Evolutionary conservation across 2,113 vertebrate species (phyloP).

Genomic region (Etheostoma cragini): DNA sequence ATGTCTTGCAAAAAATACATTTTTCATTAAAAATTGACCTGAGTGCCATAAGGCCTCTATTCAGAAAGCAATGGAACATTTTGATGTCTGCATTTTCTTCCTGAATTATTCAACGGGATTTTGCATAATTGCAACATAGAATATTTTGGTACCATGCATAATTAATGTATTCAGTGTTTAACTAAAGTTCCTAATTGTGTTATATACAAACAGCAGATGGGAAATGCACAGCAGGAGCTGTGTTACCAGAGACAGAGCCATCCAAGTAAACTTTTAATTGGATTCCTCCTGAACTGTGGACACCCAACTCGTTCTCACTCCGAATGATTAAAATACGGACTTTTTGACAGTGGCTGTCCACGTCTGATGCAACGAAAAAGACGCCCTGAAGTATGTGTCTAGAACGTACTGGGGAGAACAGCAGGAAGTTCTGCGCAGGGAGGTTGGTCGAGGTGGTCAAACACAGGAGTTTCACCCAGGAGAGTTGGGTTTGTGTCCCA

Average conservation of each 20-base stretch:
- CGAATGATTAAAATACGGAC: no score
- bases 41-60: background rate
- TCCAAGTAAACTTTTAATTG: conserved; percentile 55
- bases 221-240: conserved; percentile 39
- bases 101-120: conserved; percentile 43
- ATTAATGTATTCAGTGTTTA: conserved; percentile 66
- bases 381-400: no score
- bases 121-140: conserved; percentile 35
- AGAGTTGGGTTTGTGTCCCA: no score
- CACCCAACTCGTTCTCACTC: no score
- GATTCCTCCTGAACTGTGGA: conserved; percentile 37
- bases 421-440: no score
- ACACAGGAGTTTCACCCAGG: no score
- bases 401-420: no score
- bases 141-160: conserved; percentile 45
- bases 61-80: background rate
- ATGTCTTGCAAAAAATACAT: background rate
- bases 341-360: no score
- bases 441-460: no score
- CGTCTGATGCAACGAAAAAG: no score
- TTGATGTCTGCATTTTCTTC: conserved; percentile 7
- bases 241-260: conserved; percentile 26
- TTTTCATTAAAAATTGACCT: background rate
- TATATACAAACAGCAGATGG: conserved; percentile 67
- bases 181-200: conserved; percentile 63